These are phyloP conservation scores for Platycheirus albimanus DNA, from an alignment of 2,888 invertebrate genomes.

Conservation along the genomic window DNA sequence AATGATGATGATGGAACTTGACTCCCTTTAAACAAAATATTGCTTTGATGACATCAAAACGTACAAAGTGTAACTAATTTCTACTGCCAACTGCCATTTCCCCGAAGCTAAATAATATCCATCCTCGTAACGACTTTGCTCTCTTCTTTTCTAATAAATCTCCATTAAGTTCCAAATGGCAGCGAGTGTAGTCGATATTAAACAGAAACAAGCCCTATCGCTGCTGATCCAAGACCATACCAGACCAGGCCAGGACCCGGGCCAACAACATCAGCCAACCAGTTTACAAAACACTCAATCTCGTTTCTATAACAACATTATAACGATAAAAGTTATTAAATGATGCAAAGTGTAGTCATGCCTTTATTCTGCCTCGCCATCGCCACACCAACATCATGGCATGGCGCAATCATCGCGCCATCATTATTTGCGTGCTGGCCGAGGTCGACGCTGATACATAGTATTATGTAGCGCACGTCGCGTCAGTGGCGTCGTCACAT, in stretches of 20 bases:
- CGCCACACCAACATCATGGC: neutral
- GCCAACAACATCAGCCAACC: constrained; percentile 34
- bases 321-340: constrained; percentile 65
- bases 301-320: constrained; percentile 37
- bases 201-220: neutral
- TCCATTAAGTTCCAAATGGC: constrained; percentile 39
- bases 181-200: neutral
- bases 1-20: neutral
- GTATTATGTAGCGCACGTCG: too few species aligned
- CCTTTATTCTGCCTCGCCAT: constrained; percentile 20
- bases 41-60: constrained; percentile 1
- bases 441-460: too few species aligned
- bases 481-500: too few species aligned
- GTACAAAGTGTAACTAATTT: constrained; percentile 1
- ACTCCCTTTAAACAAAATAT: neutral
- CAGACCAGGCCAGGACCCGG: neutral
- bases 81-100: neutral
- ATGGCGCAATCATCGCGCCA: neutral
- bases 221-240: neutral
- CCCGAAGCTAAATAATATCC: constrained; percentile 10
- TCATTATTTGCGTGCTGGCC: neutral
- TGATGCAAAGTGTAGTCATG: constrained; percentile 20
- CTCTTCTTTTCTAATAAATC: constrained; percentile 42
- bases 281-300: constrained; percentile 59
- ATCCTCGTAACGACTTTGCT: constrained; percentile 2